phyloP scores from a whole-genome alignment of 1,140 invertebrate genomes.

The Colletes gigas region DNA sequence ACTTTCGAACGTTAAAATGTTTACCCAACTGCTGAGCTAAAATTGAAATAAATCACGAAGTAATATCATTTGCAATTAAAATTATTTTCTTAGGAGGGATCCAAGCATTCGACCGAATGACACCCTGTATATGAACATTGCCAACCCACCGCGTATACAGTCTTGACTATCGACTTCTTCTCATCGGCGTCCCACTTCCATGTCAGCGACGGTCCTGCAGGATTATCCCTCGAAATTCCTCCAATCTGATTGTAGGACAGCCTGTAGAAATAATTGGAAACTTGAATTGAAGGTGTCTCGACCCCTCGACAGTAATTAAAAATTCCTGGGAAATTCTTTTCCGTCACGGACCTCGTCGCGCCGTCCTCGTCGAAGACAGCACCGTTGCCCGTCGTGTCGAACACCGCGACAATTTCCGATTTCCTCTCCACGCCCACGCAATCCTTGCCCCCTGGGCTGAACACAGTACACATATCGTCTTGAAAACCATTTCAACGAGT shows the following conservation, averaged over 20 bases:
- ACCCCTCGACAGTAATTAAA: constrained; percentile 59
- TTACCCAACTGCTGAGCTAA: no score
- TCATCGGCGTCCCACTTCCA: constrained; percentile 60
- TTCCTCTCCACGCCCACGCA: constrained; percentile 39
- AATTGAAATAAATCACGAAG: no score
- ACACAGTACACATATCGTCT: constrained; percentile 69
- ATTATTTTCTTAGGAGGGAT: no score
- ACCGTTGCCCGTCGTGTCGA: constrained; percentile 64
- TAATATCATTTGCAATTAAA: no score
- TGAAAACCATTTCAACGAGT: constrained; percentile 68
- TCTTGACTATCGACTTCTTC: constrained; percentile 42
- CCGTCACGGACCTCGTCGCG: constrained; percentile 49
- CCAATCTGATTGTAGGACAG: constrained; percentile 71
- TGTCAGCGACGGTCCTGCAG: constrained; percentile 42
- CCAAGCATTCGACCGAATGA: no score
- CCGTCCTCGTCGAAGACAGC: constrained; percentile 61
- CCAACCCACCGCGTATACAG: constrained; percentile 45
- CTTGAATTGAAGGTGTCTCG: constrained; percentile 32
- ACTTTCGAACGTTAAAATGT: no score
- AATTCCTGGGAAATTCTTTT: constrained; percentile 59
- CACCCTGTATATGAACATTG: neutral
- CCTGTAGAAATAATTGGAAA: constrained; percentile 64
- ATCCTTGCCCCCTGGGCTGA: constrained; percentile 67
- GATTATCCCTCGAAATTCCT: constrained; percentile 67
- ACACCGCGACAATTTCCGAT: constrained; percentile 63